Percentiles rank a stretch among this genome's conserved stretches.
These are phyloP conservation scores for Cantharis rustica DNA, from an alignment of 2,888 invertebrate genomes.

Conservation along the genomic window DNA sequence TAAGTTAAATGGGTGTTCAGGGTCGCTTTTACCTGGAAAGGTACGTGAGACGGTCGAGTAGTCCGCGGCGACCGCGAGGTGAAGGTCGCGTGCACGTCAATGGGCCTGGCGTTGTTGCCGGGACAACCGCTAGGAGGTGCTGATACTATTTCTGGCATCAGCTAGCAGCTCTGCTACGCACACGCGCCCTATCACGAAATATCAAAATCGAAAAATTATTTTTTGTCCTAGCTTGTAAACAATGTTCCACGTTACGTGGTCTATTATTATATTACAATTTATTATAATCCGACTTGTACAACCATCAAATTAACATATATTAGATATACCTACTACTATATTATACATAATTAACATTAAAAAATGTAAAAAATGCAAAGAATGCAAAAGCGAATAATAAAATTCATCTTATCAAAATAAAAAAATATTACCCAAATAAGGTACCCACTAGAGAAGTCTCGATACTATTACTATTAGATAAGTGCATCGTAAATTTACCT, in stretches of 20 bases:
- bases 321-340: too few relatives aligned
- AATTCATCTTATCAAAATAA: not conserved
- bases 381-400: not conserved
- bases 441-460: not conserved
- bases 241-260: not conserved
- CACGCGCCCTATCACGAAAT: not conserved
- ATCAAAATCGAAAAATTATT: not conserved
- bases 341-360: not conserved
- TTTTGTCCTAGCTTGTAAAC: not conserved
- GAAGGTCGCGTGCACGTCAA: constrained; percentile 45
- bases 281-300: not conserved
- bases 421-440: not conserved
- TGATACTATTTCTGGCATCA: constrained; percentile 27
- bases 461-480: not conserved
- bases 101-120: constrained; percentile 44
- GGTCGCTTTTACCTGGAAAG: constrained; percentile 62
- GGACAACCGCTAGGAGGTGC: constrained; percentile 43
- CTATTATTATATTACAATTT: not conserved
- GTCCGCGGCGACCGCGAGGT: constrained; percentile 47
- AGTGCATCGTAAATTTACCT: not conserved
- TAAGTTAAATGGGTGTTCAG: constrained; percentile 50
- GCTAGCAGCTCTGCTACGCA: not conserved
- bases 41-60: constrained; percentile 56
- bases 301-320: not conserved
- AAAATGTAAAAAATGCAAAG: not conserved